Evolutionary conservation across 2,797 vertebrate species (phyloP), one percentile per base, ranked within the genome.

Genomic region (Pipistrellus pygmaeus): DNA sequence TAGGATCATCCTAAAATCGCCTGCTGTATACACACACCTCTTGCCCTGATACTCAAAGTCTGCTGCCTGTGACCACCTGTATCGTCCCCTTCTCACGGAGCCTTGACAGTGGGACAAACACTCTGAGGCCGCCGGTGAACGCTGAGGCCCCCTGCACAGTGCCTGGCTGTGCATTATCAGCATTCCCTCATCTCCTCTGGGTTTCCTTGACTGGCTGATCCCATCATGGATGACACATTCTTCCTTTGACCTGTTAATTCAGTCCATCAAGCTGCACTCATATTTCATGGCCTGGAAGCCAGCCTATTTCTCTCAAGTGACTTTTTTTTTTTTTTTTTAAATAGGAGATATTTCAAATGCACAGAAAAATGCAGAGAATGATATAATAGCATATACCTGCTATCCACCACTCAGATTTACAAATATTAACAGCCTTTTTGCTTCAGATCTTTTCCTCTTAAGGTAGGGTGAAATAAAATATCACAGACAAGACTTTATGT

Each of bases 271-370:
- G 11, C 30, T 32, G 84, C 9, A 18, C 2, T 72, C 64, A 27
- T 38, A 46, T 38, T 93, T 69, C 46, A 23, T 32, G 75, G 46
- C 68, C 18, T 60, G 60, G 71, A 82, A 85, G 15, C 5, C 15
- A 62, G 23, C 6, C 23, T 85, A 0, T 60, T 88, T 69, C 32
- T 88, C 86, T 85, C 30, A 78, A 60, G 57, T n/a, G n/a, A n/a
- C n/a, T n/a, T n/a, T n/a, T n/a, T n/a, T n/a, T n/a, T n/a, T n/a
- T n/a, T n/a, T n/a, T n/a, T n/a, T n/a, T n/a, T n/a, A n/a, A n/a
- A n/a, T n/a, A n/a, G 14, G 13, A 69, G 66, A 90, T 62, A 82
- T 90, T 87, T 95, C 32, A 83, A 62, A 78, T 25, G 64, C 12
- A 90, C 0, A 83, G 51, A 57, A 62, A 94, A 88, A 62, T 60